Evolutionary conservation across 2,888 invertebrate species (phyloP).

Genomic region (Cataglyphis livida): DNA sequence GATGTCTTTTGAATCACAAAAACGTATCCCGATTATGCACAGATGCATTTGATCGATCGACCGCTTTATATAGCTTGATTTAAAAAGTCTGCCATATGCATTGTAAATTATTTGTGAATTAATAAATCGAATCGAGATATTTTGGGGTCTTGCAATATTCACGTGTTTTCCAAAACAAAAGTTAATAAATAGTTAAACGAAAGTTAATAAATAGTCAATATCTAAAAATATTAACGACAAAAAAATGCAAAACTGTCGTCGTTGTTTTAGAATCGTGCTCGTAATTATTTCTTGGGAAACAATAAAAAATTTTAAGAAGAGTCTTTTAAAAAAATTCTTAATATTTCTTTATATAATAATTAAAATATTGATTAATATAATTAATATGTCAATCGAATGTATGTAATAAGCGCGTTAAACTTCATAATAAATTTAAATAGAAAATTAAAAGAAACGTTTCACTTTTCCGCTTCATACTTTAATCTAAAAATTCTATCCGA

Average conservation of each 20-base stretch:
- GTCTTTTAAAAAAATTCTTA: not conserved
- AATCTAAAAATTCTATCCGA: not conserved
- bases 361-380: not conserved
- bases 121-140: constrained; percentile 1
- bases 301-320: not conserved
- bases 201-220: not conserved
- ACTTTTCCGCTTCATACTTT: not conserved
- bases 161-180: not conserved
- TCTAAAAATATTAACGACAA: not conserved
- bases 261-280: not conserved
- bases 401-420: not conserved
- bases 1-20: not conserved
- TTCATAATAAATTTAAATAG: not conserved
- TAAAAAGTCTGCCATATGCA: not conserved
- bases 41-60: constrained; percentile 2
- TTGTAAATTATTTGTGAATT: not conserved
- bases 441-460: no score
- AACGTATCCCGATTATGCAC: not conserved
- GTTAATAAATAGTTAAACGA: not conserved
- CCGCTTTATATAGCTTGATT: constrained; percentile 9
- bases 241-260: not conserved
- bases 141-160: not conserved
- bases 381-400: not conserved
- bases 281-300: not conserved
- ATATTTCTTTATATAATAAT: not conserved